Base-by-base conservation (phyloP, 2,797 vertebrate genomes). In the Trachurus trachurus region DNA sequence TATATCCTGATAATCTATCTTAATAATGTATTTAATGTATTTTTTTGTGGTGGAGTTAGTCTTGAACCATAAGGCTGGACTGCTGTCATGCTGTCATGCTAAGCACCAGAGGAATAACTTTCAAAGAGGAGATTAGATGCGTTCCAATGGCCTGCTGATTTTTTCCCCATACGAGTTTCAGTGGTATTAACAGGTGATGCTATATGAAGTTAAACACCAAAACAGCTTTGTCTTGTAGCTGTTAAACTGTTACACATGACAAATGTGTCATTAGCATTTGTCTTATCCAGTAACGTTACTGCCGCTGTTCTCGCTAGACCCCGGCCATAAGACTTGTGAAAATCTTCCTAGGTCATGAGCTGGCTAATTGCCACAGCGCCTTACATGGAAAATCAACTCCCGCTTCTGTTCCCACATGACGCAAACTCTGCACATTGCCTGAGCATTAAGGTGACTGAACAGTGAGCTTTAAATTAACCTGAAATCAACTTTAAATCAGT, bases 391-490 rank as follows among this genome's bases (percentile, higher is more conserved):
- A 83, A 68, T 56, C 37, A 60, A 75, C 31, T 42, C 2, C 22
- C 58, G 39, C 61, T 68, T 59, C 68, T 66, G 16, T 56, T 73
- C 56, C 54, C 66, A 40, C 22, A 61, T 42, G 56, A 66, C 34
- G 34, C 40, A 4, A 2, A 17, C n/a, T 64, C 40, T 2, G 8
- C 39, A 54, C 26, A 56, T 16, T 56, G n/a, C 11, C 10, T 6
- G 10, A 72, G 37, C 45, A 40, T 61, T 49, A 61, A 37, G 34
- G 16, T 29, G 29, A 57, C 29, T 22, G 21, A 66, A 39, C 2
- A 76, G 66, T 59, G 12, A 59, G 22, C 66, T 59, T 66, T 56
- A 57, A 62, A 74, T 74, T 39, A 60, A 81, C 12, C 10, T 12
- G 59, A 71, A 1, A 64, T 71, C 3, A 49, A 52, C 16, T 54